phyloP scores from a whole-genome alignment of 2,797 vertebrate genomes.

The Manis crassicaudata region DNA sequence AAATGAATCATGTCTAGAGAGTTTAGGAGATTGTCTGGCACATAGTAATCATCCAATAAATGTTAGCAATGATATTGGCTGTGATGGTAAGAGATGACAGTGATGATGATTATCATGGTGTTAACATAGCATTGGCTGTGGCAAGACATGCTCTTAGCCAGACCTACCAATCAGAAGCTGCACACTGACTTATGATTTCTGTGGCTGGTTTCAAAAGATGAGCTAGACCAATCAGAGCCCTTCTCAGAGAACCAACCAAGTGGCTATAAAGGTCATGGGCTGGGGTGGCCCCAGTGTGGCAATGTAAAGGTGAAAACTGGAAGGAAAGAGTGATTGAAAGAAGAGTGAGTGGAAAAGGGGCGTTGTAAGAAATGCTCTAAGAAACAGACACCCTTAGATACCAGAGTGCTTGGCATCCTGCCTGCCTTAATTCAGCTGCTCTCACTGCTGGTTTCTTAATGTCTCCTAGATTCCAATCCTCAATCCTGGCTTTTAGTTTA shows the following conservation, averaged over 20 bases:
- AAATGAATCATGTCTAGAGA: neutral
- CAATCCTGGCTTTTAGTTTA: neutral
- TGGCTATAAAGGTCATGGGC: neutral
- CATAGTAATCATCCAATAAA: neutral
- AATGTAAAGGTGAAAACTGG: neutral
- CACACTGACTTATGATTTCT: neutral
- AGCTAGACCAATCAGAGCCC: neutral
- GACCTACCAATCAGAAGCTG: neutral
- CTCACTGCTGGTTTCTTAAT: neutral
- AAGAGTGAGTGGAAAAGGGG: neutral
- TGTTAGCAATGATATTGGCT: neutral
- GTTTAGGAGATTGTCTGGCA: neutral
- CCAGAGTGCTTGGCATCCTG: neutral
- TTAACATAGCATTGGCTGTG: neutral
- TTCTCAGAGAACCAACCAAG: neutral
- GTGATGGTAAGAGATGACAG: neutral
- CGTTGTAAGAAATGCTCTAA: neutral
- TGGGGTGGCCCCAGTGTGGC: neutral
- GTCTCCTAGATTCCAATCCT: neutral
- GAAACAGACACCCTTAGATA: neutral
- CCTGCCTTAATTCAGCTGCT: neutral
- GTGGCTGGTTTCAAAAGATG: neutral
- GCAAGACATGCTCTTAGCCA: neutral
- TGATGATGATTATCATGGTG: neutral
- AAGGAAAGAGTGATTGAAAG: neutral